These are phyloP conservation scores for Dascillus cervinus DNA, from an alignment of 2,888 invertebrate genomes.

Conservation along the genomic window DNA sequence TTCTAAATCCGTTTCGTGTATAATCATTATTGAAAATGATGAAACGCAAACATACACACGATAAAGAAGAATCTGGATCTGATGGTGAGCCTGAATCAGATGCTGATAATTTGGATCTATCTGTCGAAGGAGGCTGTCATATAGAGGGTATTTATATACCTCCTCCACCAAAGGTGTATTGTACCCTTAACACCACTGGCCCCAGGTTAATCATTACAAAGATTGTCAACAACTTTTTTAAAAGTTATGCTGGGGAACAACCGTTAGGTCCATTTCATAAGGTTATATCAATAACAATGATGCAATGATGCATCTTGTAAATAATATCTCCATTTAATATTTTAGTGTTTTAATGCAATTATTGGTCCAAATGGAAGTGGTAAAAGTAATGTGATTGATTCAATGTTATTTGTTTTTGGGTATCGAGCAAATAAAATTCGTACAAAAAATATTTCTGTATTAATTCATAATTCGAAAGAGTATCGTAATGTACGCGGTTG, in stretches of 20 bases:
- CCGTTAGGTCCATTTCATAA: constrained; percentile 92
- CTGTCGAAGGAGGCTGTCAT: constrained; percentile 60
- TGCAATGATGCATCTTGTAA: background rate
- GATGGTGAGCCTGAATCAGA: too few relatives aligned
- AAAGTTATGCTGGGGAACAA: constrained; percentile 86
- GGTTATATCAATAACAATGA: constrained; percentile 45
- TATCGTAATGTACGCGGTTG: constrained; percentile 69
- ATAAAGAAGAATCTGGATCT: constrained; percentile 12
- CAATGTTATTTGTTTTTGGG: constrained; percentile 98
- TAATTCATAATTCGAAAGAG: constrained; percentile 86
- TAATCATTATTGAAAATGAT: too few relatives aligned
- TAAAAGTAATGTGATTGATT: constrained; percentile 98
- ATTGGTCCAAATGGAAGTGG: constrained; percentile 99
- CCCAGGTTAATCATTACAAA: constrained; percentile 84
- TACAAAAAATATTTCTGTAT: constrained; percentile 86
- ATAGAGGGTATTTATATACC: constrained; percentile 82
- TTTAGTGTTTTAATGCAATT: constrained; percentile 88
- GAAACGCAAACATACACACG: constrained; percentile 1
- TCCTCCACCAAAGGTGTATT: constrained; percentile 61
- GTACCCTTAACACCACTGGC: constrained; percentile 65
- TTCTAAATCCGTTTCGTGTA: too few relatives aligned
- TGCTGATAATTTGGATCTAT: constrained; percentile 20
- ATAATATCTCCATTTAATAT: too few relatives aligned
- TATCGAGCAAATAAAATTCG: constrained; percentile 92
- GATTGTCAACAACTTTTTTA: constrained; percentile 90